A percentile compares a stretch with the other conserved stretches of the same genome.
phyloP scores from a whole-genome alignment of 2,113 vertebrate species.

The Zingel zingel region DNA sequence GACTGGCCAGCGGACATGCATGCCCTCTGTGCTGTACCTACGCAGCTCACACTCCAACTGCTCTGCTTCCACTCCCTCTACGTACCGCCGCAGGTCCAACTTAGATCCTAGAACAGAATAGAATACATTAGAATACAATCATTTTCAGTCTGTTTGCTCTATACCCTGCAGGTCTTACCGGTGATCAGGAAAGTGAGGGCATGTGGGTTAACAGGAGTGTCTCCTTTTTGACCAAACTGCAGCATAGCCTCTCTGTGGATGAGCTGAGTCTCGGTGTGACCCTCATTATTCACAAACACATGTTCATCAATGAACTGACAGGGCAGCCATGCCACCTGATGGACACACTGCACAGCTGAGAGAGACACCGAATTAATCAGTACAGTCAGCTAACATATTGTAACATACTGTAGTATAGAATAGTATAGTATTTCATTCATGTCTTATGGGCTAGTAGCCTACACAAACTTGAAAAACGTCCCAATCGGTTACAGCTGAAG shows the following conservation, averaged over 20 bases:
- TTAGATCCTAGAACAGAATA: slow-evolving; percentile 66
- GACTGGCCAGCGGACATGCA: slow-evolving; percentile 80
- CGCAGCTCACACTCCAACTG: slow-evolving; percentile 80
- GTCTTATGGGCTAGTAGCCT: too few species aligned
- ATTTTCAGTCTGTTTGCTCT: background rate
- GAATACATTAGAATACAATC: background rate
- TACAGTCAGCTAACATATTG: background rate
- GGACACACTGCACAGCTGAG: slow-evolving; percentile 49
- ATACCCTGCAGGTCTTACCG: slow-evolving; percentile 53
- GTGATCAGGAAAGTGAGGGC: slow-evolving; percentile 80
- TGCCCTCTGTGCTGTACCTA: slow-evolving; percentile 75
- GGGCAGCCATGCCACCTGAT: slow-evolving; percentile 74
- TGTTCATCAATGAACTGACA: slow-evolving; percentile 81
- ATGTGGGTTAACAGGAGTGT: slow-evolving; percentile 68
- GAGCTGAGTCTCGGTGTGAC: slow-evolving; percentile 54
- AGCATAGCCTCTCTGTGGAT: slow-evolving; percentile 70
- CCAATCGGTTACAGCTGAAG: background rate
- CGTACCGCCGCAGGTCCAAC: slow-evolving; percentile 71
- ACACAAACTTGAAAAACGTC: background rate
- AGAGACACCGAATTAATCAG: background rate
- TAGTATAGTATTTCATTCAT: background rate
- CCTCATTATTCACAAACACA: slow-evolving; percentile 8
- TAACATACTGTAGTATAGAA: background rate
- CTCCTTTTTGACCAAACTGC: slow-evolving; percentile 81
- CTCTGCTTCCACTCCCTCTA: slow-evolving; percentile 51